Percentiles rank a stretch among this genome's conserved stretches.
phyloP scores from a whole-genome alignment of 2,113 vertebrate genomes.

The Patagioenas fasciata region DNA sequence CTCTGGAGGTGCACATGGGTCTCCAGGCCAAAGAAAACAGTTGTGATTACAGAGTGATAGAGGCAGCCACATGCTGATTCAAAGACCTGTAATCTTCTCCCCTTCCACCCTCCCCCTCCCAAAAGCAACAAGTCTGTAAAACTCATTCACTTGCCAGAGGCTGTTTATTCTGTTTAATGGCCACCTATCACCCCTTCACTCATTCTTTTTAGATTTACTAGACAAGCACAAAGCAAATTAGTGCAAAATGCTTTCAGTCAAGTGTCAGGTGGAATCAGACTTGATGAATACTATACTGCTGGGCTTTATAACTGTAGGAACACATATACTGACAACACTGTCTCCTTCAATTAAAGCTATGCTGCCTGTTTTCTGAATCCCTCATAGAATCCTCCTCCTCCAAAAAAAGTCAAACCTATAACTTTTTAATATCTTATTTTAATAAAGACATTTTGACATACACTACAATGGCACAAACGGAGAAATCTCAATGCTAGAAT shows the following conservation, averaged over 20 bases:
- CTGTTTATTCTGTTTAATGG: conserved; percentile 80
- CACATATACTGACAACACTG: conserved; percentile 50
- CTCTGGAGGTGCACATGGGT: conserved; percentile 64
- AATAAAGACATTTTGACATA: conserved; percentile 17
- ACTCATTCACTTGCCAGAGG: conserved; percentile 64
- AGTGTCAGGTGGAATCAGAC: conserved; percentile 74
- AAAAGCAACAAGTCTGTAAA: conserved; percentile 70
- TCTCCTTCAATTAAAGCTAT: conserved; percentile 60
- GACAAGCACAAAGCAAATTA: conserved; percentile 77
- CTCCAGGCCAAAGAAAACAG: conserved; percentile 68
- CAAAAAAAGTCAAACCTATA: not conserved
- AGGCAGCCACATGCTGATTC: conserved; percentile 69
- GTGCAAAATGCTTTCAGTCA: conserved; percentile 76
- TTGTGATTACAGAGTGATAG: conserved; percentile 71
- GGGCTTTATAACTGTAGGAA: conserved; percentile 48
- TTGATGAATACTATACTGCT: conserved; percentile 57
- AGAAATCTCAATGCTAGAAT: not conserved
- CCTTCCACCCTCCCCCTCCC: conserved; percentile 7
- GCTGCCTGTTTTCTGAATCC: not conserved
- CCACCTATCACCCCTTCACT: conserved; percentile 73
- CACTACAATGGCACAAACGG: not conserved
- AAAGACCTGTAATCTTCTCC: conserved; percentile 59
- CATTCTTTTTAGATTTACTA: conserved; percentile 76
- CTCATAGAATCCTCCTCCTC: not conserved
- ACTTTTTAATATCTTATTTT: conserved; percentile 28